Base-by-base conservation (phyloP, 2,797 vertebrate genomes). In the Poeciliopsis gracilis region DNA sequence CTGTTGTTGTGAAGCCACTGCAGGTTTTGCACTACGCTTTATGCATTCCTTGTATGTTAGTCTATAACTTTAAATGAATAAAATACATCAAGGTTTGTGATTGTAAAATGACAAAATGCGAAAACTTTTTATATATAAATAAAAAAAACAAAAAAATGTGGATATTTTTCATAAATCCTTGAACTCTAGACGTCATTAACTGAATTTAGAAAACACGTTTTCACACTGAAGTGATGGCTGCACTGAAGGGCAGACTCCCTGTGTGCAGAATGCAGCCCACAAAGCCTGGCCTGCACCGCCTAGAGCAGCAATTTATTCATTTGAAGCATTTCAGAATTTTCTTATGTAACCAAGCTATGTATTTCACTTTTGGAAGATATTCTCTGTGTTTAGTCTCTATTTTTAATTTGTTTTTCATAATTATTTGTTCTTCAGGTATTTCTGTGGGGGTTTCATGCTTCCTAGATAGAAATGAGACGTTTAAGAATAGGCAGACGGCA, bases 251-350 rank as follows among this genome's bases (percentile, higher is more conserved):
- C 74, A 47, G 82, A 59, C 80, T 82, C 84, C 73, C 66, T 79
- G 77, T 84, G 80, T 73, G 59, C 79, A 75, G 78, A 78, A 61
- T 76, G 46, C 75, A 76, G 11, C 55, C 82, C 79, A 77, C 55
- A 77, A 53, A 81, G 72, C 57, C 75, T 55, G 61, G 57, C 76
- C 77, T 85, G 72, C 84, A 82, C 72, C 76, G 75, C 80, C 77
- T 73, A 73, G 41, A 83, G 87, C 76, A 81, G 80, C 82, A 81
- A 79, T 83, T 79, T 79, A 81, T 87, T 85, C 79, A 72, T 87
- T 81, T 88, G 72, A 87, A 83, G 77, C 75, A 82, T 80, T 77
- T 75, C 73, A 71, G 86, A 72, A 77, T 79, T 87, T 76, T 80
- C 72, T 90, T 86, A 82, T 86, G 63, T 90, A 92, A 90, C 77